Evolutionary conservation across 1,140 invertebrate genomes (phyloP), one percentile per base, ranked within the genome.

Genomic region (Meloidogyne hapla): DNA sequence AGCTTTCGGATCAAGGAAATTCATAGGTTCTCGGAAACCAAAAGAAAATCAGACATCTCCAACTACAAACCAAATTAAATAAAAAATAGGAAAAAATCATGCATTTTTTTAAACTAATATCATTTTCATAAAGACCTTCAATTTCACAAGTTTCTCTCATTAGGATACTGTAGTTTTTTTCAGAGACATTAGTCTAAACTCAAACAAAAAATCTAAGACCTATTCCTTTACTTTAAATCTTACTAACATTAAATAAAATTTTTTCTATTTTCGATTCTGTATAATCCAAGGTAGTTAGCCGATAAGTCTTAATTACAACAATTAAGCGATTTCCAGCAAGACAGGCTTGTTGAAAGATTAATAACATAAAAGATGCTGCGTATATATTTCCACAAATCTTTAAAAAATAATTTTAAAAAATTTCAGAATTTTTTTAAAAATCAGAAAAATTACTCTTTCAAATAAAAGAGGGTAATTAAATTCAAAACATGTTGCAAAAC

Each of bases 301-400:
- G 18, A 56, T 56, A 56, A 0, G 48, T 56, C n/a, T 56, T 56
- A 56, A 56, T 56, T 56, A 56, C 48, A 5, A 56, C n/a, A 56
- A 56, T 56, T 15, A 56, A 56, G 8, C 48, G 18, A n/a, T 56
- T 56, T n/a, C 4, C n/a, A 1, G 48, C 48, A 2, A 56, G n/a
- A 56, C 48, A 56, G 3, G n/a, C 18, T 56, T 56, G 48, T n/a
- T 56, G 48, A 56, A 56, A 56, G 4, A 56, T 56, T 56, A 56
- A 56, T 56, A 56, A 56, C 48, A 56, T 56, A n/a, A 56, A 56
- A 5, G 48, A 56, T 56, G n/a, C n/a, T n/a, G 48, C 12, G n/a
- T 56, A 56, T 56, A 56, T 56, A 56, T n/a, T 56, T 56, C 48
- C 48, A 56, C 48, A 56, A 56, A 56, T 56, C 48, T 56, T 56